These are phyloP conservation scores for Stenodera caucasica DNA, from an alignment of 2,888 invertebrate species.

Conservation along the genomic window DNA sequence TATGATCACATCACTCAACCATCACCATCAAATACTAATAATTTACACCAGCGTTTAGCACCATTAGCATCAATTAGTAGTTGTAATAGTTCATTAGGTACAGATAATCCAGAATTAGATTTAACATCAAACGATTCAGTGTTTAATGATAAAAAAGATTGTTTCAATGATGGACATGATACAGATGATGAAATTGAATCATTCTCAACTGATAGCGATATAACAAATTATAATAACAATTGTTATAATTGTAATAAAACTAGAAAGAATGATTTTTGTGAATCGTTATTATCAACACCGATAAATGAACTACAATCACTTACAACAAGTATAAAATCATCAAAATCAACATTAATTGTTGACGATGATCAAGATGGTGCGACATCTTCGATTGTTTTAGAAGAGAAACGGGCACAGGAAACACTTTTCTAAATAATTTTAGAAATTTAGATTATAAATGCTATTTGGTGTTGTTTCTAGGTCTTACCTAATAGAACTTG, in stretches of 20 bases:
- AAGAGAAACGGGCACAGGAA: conserved; percentile 72
- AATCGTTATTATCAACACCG: conserved; percentile 18
- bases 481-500: too few species aligned
- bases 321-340: conserved; percentile 24
- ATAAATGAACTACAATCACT: conserved; percentile 41
- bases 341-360: conserved; percentile 39
- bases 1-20: conserved; percentile 49
- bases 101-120: conserved; percentile 68
- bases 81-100: conserved; percentile 68
- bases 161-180: conserved; percentile 49
- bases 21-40: conserved; percentile 21
- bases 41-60: conserved; percentile 60
- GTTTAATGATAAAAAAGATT: conserved; percentile 72
- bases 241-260: conserved; percentile 33
- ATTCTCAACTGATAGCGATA: conserved; percentile 81
- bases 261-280: conserved; percentile 17
- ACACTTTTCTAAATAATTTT: conserved; percentile 78
- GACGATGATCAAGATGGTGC: conserved; percentile 39
- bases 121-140: conserved; percentile 77
- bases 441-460: conserved; percentile 21
- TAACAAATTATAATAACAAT: conserved; percentile 41
- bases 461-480: too few species aligned
- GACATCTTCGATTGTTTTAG: conserved; percentile 49
- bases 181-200: conserved; percentile 80
- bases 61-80: conserved; percentile 81